A percentile compares a stretch with the other conserved stretches of the same genome.
phyloP scores from a whole-genome alignment of 2,797 vertebrate species.

The Sardinella longiceps region DNA sequence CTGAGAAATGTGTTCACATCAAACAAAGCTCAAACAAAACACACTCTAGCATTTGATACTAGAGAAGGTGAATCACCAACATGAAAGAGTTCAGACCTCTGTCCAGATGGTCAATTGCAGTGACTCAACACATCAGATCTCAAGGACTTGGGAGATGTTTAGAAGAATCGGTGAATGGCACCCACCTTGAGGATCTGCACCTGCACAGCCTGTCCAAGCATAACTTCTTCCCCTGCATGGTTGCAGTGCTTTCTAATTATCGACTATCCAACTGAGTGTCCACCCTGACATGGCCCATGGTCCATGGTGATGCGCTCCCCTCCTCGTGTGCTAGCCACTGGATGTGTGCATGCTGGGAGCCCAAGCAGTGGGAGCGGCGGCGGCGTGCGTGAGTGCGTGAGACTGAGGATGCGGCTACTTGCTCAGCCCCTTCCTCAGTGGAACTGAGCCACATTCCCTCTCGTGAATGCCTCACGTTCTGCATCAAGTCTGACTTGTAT shows the following conservation, averaged over 20 bases:
- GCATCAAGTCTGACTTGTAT: slow-evolving; percentile 72
- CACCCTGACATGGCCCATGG: slow-evolving; percentile 44
- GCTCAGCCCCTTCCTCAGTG: slow-evolving; percentile 55
- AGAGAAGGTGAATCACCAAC: background rate
- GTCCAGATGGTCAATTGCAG: background rate
- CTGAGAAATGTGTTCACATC: background rate
- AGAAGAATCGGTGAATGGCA: slow-evolving; percentile 46
- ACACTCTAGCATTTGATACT: background rate
- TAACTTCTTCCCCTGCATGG: slow-evolving; percentile 52
- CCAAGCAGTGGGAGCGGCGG: background rate
- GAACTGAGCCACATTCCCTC: slow-evolving; percentile 55
- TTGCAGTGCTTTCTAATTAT: slow-evolving; percentile 56
- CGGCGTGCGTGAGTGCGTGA: background rate
- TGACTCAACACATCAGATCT: background rate
- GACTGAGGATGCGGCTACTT: slow-evolving; percentile 33
- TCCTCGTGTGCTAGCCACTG: slow-evolving; percentile 44
- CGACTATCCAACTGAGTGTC: slow-evolving; percentile 49
- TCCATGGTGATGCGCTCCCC: slow-evolving; percentile 56
- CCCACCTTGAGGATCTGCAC: slow-evolving; percentile 69
- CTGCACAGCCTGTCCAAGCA: slow-evolving; percentile 59
- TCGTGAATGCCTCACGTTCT: slow-evolving; percentile 71
- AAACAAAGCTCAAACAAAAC: background rate
- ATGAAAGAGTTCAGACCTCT: background rate
- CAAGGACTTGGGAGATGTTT: background rate
- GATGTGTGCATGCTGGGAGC: slow-evolving; percentile 41